phyloP scores from a whole-genome alignment of 2,797 vertebrate genomes.

The Peromyscus attwateri region DNA sequence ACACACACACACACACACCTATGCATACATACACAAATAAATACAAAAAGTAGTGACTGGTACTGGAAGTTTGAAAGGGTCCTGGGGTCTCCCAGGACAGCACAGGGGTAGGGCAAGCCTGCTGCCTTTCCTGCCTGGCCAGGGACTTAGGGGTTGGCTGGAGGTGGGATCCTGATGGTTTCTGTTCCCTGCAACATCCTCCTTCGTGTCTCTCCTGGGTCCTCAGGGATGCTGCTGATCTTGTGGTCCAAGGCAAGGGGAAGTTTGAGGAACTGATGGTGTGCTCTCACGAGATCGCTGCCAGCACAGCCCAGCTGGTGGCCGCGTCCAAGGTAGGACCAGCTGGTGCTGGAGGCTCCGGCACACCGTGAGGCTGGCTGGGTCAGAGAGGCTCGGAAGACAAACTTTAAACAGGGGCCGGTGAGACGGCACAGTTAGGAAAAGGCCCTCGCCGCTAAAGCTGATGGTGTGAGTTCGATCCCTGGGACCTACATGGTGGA shows the following conservation, averaged over 20 bases:
- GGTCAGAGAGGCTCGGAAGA: neutral
- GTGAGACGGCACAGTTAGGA: neutral
- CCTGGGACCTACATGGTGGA: neutral
- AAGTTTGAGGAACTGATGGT: slow-evolving; percentile 99
- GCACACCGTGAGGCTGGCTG: neutral
- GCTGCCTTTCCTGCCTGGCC: neutral
- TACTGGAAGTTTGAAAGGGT: neutral
- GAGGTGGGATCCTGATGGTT: neutral
- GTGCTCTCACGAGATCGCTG: slow-evolving; percentile 97
- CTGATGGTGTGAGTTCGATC: neutral
- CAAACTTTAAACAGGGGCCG: neutral
- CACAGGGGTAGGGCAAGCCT: neutral
- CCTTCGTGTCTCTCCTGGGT: slow-evolving; percentile 25
- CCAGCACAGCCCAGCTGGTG: slow-evolving; percentile 97
- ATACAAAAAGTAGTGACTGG: neutral
- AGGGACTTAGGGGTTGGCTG: neutral
- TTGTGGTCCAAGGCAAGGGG: slow-evolving; percentile 96
- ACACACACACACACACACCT: neutral
- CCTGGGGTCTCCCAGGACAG: neutral
- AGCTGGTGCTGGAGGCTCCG: fast-evolving
- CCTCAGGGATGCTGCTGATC: slow-evolving; percentile 95
- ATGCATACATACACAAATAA: neutral
- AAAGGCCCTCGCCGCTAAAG: neutral
- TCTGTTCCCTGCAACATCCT: neutral
- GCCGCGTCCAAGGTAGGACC: slow-evolving; percentile 96